Conservation (phyloP, 2,797 vertebrate species). For the Cygnus olor region DNA sequence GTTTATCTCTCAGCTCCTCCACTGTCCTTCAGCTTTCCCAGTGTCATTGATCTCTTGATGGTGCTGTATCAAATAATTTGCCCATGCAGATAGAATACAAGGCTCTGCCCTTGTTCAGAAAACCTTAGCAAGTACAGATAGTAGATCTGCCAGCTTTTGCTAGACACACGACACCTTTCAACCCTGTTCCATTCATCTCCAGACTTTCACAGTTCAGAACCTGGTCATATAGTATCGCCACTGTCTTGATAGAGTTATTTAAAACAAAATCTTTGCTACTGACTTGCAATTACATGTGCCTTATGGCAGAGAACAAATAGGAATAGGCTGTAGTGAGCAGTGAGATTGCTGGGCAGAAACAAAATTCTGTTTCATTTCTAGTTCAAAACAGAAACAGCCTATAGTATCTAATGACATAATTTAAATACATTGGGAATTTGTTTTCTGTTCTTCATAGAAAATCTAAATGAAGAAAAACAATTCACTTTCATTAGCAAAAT, state of each 20-base stretch:
- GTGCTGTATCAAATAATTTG: not conserved
- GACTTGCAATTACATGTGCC: not conserved
- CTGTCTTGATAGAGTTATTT: not conserved
- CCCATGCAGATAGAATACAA: not conserved
- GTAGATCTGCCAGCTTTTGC: not conserved
- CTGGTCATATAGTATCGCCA: not conserved
- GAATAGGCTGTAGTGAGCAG: not conserved
- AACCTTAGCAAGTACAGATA: not conserved
- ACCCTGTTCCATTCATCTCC: not conserved
- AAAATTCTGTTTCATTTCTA: not conserved
- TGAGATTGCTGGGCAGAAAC: not conserved
- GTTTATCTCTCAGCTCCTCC: not conserved
- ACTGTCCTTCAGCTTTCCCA: not conserved
- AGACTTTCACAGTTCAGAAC: not conserved
- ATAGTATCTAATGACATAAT: not conserved
- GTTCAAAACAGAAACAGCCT: not conserved
- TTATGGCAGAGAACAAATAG: constrained; percentile 9
- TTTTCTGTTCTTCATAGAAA: constrained; percentile 1
- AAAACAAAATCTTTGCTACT: not conserved
- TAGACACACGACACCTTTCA: not conserved
- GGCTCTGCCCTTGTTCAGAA: not conserved
- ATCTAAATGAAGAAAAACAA: not conserved
- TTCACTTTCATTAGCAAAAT: constrained; percentile 25
- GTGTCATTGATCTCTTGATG: not conserved
- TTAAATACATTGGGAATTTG: not conserved